These are phyloP conservation scores for Paracyclopina nana DNA, from an alignment of 1,140 invertebrate genomes.

Conservation along the genomic window DNA sequence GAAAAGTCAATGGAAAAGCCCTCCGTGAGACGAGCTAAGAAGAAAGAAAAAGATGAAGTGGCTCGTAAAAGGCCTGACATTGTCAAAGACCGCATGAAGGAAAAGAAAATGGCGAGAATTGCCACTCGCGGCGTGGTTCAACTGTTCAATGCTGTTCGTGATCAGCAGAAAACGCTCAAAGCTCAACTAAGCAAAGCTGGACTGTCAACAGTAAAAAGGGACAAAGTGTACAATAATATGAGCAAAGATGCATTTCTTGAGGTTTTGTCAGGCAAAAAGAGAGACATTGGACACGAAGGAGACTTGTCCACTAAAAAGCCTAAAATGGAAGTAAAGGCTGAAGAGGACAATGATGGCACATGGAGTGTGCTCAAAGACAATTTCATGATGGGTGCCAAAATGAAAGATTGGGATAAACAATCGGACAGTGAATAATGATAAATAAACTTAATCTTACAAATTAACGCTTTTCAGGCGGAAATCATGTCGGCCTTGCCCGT, in stretches of 20 bases:
- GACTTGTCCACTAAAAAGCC: slow-evolving; percentile 17
- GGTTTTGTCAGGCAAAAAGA: slow-evolving; percentile 30
- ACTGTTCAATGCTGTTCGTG: slow-evolving; percentile 67
- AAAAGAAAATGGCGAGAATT: slow-evolving; percentile 52
- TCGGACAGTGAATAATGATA: slow-evolving; percentile 8
- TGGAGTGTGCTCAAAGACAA: slow-evolving; percentile 49
- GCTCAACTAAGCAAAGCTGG: slow-evolving; percentile 48
- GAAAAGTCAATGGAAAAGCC: no score
- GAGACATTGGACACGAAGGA: not conserved
- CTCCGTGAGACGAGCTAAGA: slow-evolving; percentile 18
- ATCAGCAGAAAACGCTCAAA: slow-evolving; percentile 56
- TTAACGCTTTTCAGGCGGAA: not conserved
- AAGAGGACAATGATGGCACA: slow-evolving; percentile 31
- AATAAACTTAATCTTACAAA: not conserved
- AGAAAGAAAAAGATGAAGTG: slow-evolving; percentile 16
- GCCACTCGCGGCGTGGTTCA: slow-evolving; percentile 78
- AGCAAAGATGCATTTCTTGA: slow-evolving; percentile 62
- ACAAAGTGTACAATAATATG: slow-evolving; percentile 56
- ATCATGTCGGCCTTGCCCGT: no score
- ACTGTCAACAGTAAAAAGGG: slow-evolving; percentile 52
- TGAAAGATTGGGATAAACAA: slow-evolving; percentile 77
- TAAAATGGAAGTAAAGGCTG: slow-evolving; percentile 24
- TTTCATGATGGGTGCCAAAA: slow-evolving; percentile 64
- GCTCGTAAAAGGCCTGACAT: slow-evolving; percentile 33
- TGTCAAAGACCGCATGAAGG: slow-evolving; percentile 42